Evolutionary conservation across 2,797 vertebrate species (phyloP).

Genomic region (Coregonus suidteri): DNA sequence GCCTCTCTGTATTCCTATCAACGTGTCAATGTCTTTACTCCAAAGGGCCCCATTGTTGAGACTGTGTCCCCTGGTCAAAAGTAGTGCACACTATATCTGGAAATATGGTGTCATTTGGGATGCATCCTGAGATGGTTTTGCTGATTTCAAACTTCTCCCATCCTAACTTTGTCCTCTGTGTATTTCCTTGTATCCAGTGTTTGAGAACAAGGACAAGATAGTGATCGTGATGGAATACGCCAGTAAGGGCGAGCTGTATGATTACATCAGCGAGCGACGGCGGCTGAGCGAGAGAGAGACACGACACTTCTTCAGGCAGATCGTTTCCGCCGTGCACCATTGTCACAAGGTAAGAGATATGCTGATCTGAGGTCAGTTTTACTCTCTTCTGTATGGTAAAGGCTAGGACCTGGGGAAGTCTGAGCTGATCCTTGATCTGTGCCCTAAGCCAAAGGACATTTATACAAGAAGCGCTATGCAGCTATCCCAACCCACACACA

Average conservation of each 20-base stretch:
- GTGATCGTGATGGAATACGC: conserved; percentile 99
- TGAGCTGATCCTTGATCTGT: background rate
- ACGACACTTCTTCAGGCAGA: conserved; percentile 96
- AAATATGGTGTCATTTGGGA: too few species aligned
- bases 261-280: conserved; percentile 96
- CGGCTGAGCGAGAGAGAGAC: conserved; percentile 93
- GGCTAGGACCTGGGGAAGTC: background rate
- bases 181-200: conserved; percentile 77
- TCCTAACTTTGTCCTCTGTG: background rate
- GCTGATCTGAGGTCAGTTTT: too few species aligned
- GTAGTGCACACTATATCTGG: too few species aligned
- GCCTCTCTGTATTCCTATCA: too few species aligned
- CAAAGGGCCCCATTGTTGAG: too few species aligned
- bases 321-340: conserved; percentile 96
- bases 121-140: too few species aligned
- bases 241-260: conserved; percentile 96
- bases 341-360: conserved; percentile 90
- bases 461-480: background rate
- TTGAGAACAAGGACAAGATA: conserved; percentile 99
- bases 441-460: background rate
- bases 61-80: too few species aligned
- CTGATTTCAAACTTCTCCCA: too few species aligned
- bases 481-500: background rate
- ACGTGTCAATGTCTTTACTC: too few species aligned
- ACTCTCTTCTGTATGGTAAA: too few species aligned